phyloP scores from a whole-genome alignment of 2,888 invertebrate genomes.

The Sphaerophoria rueppellii region DNA sequence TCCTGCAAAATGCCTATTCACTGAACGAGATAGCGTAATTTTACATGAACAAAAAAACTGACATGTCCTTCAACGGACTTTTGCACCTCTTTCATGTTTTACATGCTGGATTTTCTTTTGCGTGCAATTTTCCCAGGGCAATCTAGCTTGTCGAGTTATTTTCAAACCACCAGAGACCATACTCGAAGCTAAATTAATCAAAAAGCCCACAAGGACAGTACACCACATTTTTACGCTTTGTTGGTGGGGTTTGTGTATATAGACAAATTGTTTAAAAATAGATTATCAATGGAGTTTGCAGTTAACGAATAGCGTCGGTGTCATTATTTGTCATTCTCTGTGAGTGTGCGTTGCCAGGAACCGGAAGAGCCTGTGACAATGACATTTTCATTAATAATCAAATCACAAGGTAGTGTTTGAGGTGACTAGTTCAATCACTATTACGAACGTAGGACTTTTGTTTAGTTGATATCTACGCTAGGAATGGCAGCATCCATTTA shows the following conservation, averaged over 20 bases:
- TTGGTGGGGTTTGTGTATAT: background rate
- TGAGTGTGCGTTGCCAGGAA: background rate
- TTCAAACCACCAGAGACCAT: slow-evolving; percentile 18
- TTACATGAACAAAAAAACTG: background rate
- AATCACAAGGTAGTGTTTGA: background rate
- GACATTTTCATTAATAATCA: slow-evolving; percentile 52
- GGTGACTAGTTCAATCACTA: slow-evolving; percentile 26
- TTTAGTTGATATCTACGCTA: too few species aligned
- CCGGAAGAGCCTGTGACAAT: slow-evolving; percentile 30
- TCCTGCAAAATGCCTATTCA: slow-evolving; percentile 1
- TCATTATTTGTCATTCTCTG: background rate
- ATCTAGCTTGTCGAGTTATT: slow-evolving; percentile 37
- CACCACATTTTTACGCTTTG: slow-evolving; percentile 5
- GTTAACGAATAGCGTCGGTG: background rate
- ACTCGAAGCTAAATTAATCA: slow-evolving; percentile 58
- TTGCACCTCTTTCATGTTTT: slow-evolving; percentile 10
- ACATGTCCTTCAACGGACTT: background rate
- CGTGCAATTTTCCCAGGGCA: slow-evolving; percentile 39
- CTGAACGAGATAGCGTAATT: slow-evolving; percentile 10
- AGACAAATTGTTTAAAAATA: slow-evolving; percentile 43
- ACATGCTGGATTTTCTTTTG: slow-evolving; percentile 3
- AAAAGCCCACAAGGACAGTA: slow-evolving; percentile 11
- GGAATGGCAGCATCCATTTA: too few species aligned
- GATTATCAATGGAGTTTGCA: background rate
- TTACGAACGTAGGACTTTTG: background rate